Evolutionary conservation across 2,888 invertebrate genomes (phyloP).

Genomic region (Epirrhoe alternata): DNA sequence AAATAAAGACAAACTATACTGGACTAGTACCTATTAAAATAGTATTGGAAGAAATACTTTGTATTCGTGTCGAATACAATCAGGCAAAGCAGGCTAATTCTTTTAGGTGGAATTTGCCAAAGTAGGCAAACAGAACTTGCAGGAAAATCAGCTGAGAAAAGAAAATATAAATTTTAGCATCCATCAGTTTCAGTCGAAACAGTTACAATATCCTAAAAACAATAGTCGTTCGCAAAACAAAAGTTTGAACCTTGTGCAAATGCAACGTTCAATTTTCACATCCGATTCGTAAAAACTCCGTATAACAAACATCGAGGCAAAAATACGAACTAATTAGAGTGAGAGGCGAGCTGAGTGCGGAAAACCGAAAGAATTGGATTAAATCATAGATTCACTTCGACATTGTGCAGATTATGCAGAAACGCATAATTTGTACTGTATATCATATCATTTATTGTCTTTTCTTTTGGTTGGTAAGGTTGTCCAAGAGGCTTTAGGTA

Average conservation of each 20-base stretch:
- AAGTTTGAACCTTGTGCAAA: slow-evolving; percentile 6
- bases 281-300: slow-evolving; percentile 28
- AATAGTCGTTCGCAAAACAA: neutral
- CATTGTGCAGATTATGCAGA: slow-evolving; percentile 1
- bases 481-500: too few species aligned
- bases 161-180: too few species aligned
- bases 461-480: too few species aligned
- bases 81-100: neutral
- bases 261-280: slow-evolving; percentile 21
- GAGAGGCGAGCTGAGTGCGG: slow-evolving; percentile 34
- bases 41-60: too few species aligned
- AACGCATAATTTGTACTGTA: slow-evolving; percentile 1
- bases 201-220: neutral
- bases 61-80: neutral
- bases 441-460: neutral
- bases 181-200: too few species aligned
- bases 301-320: slow-evolving; percentile 35
- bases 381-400: slow-evolving; percentile 42
- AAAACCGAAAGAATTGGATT: slow-evolving; percentile 43
- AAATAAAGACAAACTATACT: too few species aligned
- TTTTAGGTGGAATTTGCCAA: neutral
- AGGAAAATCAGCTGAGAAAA: too few species aligned
- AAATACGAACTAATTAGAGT: slow-evolving; percentile 40
- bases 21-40: too few species aligned
- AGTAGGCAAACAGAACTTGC: too few species aligned